phyloP scores from a whole-genome alignment of 2,888 invertebrate species.

The Cataglyphis altisquamis region DNA sequence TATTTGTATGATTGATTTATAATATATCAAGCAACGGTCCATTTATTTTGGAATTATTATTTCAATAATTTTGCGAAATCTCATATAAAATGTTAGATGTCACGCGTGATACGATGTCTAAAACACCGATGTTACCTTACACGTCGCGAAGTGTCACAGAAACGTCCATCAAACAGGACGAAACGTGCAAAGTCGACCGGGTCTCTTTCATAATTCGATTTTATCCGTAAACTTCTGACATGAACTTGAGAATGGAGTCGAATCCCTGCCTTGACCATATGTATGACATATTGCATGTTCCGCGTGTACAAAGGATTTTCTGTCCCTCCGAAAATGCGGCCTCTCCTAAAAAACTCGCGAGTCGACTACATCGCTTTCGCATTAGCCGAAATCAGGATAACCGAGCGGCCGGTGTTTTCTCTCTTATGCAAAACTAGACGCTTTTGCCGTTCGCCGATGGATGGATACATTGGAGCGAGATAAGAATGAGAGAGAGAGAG shows the following conservation, averaged over 20 bases:
- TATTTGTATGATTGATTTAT: neutral
- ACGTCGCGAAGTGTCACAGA: neutral
- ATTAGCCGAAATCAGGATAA: conserved; percentile 64
- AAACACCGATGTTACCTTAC: conserved; percentile 1
- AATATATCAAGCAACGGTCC: neutral
- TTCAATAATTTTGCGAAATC: neutral
- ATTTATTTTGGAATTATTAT: neutral
- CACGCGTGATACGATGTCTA: neutral
- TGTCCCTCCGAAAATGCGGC: conserved; percentile 14
- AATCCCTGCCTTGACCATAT: conserved; percentile 24
- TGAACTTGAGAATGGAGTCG: conserved; percentile 9
- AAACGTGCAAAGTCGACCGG: neutral
- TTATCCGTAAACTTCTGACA: conserved; percentile 10
- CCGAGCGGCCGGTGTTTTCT: conserved; percentile 61
- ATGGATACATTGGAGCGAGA: conserved; percentile 58
- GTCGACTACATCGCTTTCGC: conserved; percentile 70
- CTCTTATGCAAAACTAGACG: conserved; percentile 70
- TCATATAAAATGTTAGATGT: conserved; percentile 27
- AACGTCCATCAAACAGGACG: neutral
- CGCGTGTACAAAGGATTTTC: neutral
- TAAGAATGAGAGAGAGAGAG: neutral
- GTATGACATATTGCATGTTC: conserved; percentile 7
- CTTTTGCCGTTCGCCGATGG: conserved; percentile 63
- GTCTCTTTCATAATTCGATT: conserved; percentile 22
- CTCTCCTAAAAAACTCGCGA: conserved; percentile 30